Base-by-base conservation (phyloP, 2,888 invertebrate species). In the Netelia inedita region DNA sequence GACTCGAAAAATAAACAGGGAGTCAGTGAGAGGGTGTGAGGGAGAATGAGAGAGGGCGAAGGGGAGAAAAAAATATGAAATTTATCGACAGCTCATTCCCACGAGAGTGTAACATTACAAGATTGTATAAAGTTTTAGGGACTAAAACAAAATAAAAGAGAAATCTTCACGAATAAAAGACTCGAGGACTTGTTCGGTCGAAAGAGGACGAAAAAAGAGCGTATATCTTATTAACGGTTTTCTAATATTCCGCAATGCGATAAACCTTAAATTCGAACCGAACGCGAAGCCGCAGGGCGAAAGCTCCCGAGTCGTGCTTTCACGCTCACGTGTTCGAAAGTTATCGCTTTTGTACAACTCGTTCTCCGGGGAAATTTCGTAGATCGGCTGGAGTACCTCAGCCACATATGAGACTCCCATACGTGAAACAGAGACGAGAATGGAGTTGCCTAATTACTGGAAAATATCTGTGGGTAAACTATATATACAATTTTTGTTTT, bases 291-390 rank as follows among this genome's bases (percentile, higher is more conserved):
- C 63, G 71, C 46, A 74, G 57, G 28, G 69, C 46, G 69, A 73
- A 75, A 65, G 55, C 65, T 41, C 61, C 50, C 43, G 57, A 35
- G 35, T 35, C 23, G 68, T 19, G 68, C 16, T 69, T 69, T 78
- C 35, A 41, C 35, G 72, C 41, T 57, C 73, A 66, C 72, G 55
- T 66, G 73, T 53, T 76, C 14, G 43, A 76, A 84, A 84, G 81
- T 81, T 81, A 81, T 84, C 76, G 76, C 76, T 84, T 81, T 73
- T 80, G 76, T 76, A 16, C 61, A 63, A 73, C 73, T 61, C 75
- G 63, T 81, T 81, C 84, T 84, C 84, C 78, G 76, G 84, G 84
- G 84, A 84, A 84, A 84, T 84, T 84, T 69, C 63, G 73, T 43
- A 78, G 81, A 84, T 81, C 84, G 81, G 16, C 8, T 53, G n/a